Conservation (phyloP, 2,797 vertebrate genomes). For the Fringilla coelebs region DNA sequence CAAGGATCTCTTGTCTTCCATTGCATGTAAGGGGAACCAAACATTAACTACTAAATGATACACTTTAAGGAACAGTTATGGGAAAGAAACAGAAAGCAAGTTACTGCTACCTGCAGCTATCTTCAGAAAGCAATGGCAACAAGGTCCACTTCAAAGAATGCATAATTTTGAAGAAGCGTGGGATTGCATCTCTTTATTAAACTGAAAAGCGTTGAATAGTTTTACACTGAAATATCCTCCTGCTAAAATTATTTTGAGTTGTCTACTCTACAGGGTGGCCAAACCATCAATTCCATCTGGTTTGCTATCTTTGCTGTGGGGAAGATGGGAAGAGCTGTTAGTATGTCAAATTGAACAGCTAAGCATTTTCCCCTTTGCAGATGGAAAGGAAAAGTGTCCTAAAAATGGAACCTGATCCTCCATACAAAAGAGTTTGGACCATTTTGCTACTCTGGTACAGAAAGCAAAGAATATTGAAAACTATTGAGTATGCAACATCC, state of each 20-base stretch:
- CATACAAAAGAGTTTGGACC: not conserved
- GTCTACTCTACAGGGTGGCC: constrained; percentile 35
- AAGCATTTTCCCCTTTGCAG: constrained; percentile 5
- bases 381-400: not conserved
- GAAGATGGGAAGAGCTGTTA: constrained; percentile 47
- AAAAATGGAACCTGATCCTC: constrained; percentile 5
- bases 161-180: constrained; percentile 14
- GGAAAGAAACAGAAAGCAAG: not conserved
- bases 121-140: not conserved
- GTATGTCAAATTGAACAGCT: constrained; percentile 1
- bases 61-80: not conserved
- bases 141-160: not conserved
- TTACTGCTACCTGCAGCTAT: not conserved
- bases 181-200: not conserved
- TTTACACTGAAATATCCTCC: constrained; percentile 27
- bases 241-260: constrained; percentile 46
- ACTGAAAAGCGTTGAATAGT: constrained; percentile 30
- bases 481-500: not conserved
- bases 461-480: not conserved
- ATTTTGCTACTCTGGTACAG: not conserved
- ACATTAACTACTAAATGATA: not conserved
- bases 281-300: constrained; percentile 46
- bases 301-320: constrained; percentile 43
- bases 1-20: not conserved
- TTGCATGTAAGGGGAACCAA: not conserved